Percentiles rank a stretch among this genome's conserved stretches.
phyloP scores from a whole-genome alignment of 2,797 vertebrate species.

The Urophycis tenuis region DNA sequence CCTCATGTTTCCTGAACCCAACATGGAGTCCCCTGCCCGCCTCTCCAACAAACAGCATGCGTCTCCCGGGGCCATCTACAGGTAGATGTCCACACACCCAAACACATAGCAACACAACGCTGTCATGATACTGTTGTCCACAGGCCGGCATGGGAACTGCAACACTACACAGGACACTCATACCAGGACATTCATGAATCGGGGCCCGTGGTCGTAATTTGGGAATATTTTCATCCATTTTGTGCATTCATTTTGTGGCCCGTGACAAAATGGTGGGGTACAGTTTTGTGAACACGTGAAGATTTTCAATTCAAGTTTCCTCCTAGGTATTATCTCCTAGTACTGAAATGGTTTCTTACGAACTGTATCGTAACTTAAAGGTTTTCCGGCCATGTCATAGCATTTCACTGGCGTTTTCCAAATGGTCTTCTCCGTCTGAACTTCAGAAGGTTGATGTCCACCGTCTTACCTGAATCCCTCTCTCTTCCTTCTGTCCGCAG shows the following conservation, averaged over 20 bases:
- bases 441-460: not conserved
- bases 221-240: not conserved
- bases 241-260: not conserved
- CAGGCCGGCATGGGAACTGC: not conserved
- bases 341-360: no score
- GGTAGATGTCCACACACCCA: slow-evolving; percentile 56
- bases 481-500: slow-evolving; percentile 68
- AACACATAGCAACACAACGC: not conserved
- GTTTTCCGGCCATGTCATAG: not conserved
- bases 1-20: slow-evolving; percentile 88
- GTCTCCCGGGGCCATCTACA: slow-evolving; percentile 85
- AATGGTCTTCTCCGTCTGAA: not conserved
- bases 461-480: not conserved
- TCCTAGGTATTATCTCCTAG: not conserved
- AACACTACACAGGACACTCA: not conserved
- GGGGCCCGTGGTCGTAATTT: not conserved
- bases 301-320: not conserved
- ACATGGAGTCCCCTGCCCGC: slow-evolving; percentile 81
- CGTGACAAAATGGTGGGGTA: not conserved
- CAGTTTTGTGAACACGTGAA: not conserved
- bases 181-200: not conserved
- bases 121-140: not conserved
- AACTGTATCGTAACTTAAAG: not conserved
- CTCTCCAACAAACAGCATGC: slow-evolving; percentile 80
- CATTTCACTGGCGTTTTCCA: not conserved